Base-by-base conservation (phyloP, 1,140 invertebrate genomes). In the Dufourea novaeangliae region DNA sequence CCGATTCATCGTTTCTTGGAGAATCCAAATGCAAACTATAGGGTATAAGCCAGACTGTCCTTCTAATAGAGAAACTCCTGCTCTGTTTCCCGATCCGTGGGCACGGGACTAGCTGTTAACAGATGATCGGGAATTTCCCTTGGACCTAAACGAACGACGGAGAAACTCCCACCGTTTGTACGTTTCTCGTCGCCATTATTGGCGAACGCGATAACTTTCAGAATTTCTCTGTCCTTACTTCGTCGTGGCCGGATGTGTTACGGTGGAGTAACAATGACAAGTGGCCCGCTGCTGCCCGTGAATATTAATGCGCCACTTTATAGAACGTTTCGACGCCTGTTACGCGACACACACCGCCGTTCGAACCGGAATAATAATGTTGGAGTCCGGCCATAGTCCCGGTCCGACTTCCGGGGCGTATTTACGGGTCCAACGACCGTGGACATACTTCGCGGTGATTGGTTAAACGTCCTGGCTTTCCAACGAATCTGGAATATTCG, bases 251-350 rank as follows among this genome's bases (percentile, higher is more conserved):
- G 22, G 17, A 41, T 67, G 34, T 52, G 62, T 74, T 66, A 67
- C 52, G 8, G 41, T 2, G 72, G 63, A 75, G 57, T 57, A 68
- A 54, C 27, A 57, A 75, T 75, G 72, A 75, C 72, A 37, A 75
- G 39, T 34, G 72, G 37, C 20, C 50, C 27, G 29, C 6, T 39
- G 52, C 27, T 25, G 0, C n/a, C 32, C 27, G 63, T 75, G 72
- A 75, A 75, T 75, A 75, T 75, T 75, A 68, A 75, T 57, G 72
- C 68, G 39, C 72, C 52, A 75, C 63, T 75, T 75, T 75, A 68
- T 75, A 44, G 50, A 68, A 75, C 72, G 63, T 74, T 74, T 74
- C 71, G 50, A 74, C 71, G 71, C 54, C 67, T 74, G 71, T 74
- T 74, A 74, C 71, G 41, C 41, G 62, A 27, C 71, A 50, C 71